Evolutionary conservation across 2,888 invertebrate species (phyloP).

Genomic region (Ophion ellenae): DNA sequence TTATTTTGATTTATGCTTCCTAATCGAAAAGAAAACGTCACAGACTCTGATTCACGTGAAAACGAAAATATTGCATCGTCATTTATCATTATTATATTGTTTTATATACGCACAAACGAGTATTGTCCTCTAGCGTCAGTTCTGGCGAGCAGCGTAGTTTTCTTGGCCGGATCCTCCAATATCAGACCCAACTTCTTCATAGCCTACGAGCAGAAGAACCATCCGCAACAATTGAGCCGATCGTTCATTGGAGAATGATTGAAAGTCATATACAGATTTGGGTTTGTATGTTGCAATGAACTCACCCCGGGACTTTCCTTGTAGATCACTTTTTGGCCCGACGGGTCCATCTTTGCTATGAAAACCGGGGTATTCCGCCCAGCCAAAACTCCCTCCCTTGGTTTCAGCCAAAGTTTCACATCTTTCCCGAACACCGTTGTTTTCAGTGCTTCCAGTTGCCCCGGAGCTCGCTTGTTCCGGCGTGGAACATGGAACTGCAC

Average conservation of each 20-base stretch:
- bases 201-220: too few species aligned
- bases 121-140: neutral
- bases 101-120: slow-evolving; percentile 12
- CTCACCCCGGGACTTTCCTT: slow-evolving; percentile 18
- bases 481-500: slow-evolving; percentile 36
- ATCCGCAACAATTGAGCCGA: neutral
- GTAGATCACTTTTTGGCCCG: neutral
- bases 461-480: slow-evolving; percentile 21
- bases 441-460: slow-evolving; percentile 9
- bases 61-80: neutral
- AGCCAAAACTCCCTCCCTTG: too few species aligned
- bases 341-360: neutral
- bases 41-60: too few species aligned
- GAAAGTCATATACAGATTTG: neutral
- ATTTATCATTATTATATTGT: neutral
- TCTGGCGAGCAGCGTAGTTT: too few species aligned
- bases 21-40: too few species aligned
- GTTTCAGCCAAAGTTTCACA: too few species aligned
- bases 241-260: neutral
- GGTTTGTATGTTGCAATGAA: neutral
- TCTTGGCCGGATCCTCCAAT: too few species aligned
- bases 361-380: too few species aligned
- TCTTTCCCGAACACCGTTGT: neutral
- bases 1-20: too few species aligned
- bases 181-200: too few species aligned